These are phyloP conservation scores for Capreolus pygargus DNA, from an alignment of 2,113 vertebrate genomes.

Conservation along the genomic window DNA sequence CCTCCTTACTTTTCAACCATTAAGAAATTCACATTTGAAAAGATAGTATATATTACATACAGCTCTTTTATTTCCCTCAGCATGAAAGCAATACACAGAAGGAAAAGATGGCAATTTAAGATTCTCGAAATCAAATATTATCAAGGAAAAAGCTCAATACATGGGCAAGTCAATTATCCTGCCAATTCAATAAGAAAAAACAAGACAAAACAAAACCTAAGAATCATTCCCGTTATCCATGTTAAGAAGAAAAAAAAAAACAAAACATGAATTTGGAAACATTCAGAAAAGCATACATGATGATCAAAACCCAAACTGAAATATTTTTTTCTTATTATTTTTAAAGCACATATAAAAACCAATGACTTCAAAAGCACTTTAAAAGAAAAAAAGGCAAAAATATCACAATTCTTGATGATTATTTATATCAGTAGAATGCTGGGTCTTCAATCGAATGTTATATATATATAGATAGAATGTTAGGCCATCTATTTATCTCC, in stretches of 20 bases:
- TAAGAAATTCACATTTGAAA: conserved; percentile 23
- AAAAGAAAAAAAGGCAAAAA: conserved; percentile 31
- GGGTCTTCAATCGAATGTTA: neutral
- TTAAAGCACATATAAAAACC: conserved; percentile 30
- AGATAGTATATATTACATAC: neutral
- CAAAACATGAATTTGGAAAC: conserved; percentile 14
- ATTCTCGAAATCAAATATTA: conserved; percentile 21
- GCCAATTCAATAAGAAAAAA: neutral
- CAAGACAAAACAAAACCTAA: neutral
- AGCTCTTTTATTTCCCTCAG: neutral
- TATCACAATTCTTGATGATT: neutral
- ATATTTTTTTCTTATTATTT: neutral
- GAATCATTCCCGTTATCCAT: neutral
- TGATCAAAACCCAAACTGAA: neutral
- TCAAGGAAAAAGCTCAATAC: conserved; percentile 39
- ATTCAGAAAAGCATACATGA: conserved; percentile 11
- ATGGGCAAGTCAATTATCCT: neutral
- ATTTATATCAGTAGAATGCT: neutral
- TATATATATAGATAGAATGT: neutral
- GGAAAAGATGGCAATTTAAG: conserved; percentile 26
- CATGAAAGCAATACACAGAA: conserved; percentile 29
- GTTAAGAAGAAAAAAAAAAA: neutral
- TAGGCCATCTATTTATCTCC: neutral
- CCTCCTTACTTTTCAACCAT: conserved; percentile 27
- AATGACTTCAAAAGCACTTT: conserved; percentile 44